Percentiles rank a stretch among this genome's conserved stretches.
Conservation (phyloP, 2,888 invertebrate genomes). For the Ennomos fuscantarius region DNA sequence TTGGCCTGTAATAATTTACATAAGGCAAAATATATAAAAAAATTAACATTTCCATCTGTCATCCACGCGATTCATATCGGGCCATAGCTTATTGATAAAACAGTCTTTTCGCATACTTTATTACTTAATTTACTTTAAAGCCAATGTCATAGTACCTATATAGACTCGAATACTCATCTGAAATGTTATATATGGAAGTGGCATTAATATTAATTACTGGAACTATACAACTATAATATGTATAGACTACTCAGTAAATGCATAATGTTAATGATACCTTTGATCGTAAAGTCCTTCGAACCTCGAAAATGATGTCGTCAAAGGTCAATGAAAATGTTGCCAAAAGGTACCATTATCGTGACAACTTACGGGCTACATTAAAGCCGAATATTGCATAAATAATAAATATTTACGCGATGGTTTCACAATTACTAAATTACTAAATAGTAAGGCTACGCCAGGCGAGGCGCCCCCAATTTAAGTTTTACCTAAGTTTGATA, state of each 20-base stretch:
- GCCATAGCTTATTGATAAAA: slow-evolving; percentile 45
- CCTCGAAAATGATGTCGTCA: not conserved
- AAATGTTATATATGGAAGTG: slow-evolving; percentile 1
- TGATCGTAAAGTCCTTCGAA: not conserved
- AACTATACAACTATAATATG: not conserved
- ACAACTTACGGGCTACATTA: not conserved
- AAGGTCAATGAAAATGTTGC: not conserved
- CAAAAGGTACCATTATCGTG: slow-evolving; percentile 2
- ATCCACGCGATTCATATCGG: not conserved
- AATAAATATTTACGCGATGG: slow-evolving; percentile 46
- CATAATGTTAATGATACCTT: not conserved
- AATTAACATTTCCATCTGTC: slow-evolving; percentile 5
- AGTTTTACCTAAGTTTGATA: slow-evolving; percentile 68
- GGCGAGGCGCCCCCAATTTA: slow-evolving; percentile 70
- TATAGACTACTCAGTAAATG: too few species aligned
- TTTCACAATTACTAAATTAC: slow-evolving; percentile 50
- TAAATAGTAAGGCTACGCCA: slow-evolving; percentile 46
- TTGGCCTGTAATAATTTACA: too few species aligned
- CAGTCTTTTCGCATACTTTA: slow-evolving; percentile 63
- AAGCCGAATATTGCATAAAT: not conserved
- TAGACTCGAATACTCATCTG: slow-evolving; percentile 1
- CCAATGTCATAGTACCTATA: not conserved
- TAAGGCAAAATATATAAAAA: not conserved
- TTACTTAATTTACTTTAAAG: slow-evolving; percentile 54
- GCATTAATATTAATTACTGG: not conserved